These are phyloP conservation scores for Patella ulyssiponensis DNA, from an alignment of 2,888 invertebrate species.

Conservation along the genomic window DNA sequence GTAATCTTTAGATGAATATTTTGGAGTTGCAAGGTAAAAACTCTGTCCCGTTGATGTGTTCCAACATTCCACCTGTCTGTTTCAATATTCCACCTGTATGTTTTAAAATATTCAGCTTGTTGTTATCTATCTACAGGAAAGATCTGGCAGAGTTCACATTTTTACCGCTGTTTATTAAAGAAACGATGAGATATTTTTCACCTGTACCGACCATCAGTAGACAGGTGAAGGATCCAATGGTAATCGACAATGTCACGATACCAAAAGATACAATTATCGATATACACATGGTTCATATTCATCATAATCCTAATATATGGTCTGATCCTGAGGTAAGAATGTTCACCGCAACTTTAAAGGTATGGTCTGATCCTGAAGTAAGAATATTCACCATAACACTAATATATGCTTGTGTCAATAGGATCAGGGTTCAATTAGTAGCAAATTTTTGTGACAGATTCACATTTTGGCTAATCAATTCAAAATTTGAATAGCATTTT, in stretches of 20 bases:
- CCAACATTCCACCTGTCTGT: too few species aligned
- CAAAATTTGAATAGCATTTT: too few species aligned
- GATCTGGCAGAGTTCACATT: slow-evolving; percentile 46
- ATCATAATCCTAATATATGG: slow-evolving; percentile 45
- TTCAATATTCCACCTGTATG: too few species aligned
- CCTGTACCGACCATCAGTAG: slow-evolving; percentile 51
- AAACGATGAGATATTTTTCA: slow-evolving; percentile 45
- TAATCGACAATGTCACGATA: slow-evolving; percentile 42
- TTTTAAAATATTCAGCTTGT: too few species aligned
- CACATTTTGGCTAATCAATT: too few species aligned
- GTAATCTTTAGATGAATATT: too few species aligned
- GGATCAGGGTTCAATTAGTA: too few species aligned
- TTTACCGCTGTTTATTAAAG: slow-evolving; percentile 54
- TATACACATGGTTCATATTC: slow-evolving; percentile 42
- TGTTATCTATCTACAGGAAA: slow-evolving; percentile 35
- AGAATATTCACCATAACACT: too few species aligned
- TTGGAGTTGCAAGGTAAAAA: too few species aligned
- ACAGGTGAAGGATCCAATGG: slow-evolving; percentile 37
- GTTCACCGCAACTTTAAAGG: neutral
- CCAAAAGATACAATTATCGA: slow-evolving; percentile 39
- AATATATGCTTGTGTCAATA: too few species aligned
- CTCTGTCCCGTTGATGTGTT: too few species aligned
- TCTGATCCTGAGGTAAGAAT: slow-evolving; percentile 18
- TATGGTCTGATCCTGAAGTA: slow-evolving; percentile 36
- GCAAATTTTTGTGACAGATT: too few species aligned